These are phyloP conservation scores for Macroramphosus scolopax DNA, from an alignment of 2,797 vertebrate genomes.

Conservation along the genomic window DNA sequence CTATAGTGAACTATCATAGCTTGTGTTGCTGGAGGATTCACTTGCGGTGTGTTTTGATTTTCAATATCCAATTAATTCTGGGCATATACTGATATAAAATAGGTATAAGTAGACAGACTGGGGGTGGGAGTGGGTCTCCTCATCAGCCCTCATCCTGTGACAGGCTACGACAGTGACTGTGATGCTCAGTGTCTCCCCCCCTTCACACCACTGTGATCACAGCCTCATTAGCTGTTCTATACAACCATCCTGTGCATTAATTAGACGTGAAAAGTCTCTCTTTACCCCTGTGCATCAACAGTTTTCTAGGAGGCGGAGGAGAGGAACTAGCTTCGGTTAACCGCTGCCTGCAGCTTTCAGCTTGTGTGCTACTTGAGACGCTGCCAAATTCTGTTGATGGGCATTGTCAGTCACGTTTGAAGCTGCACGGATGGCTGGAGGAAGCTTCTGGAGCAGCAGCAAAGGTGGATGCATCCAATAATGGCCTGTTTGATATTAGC, in stretches of 20 bases:
- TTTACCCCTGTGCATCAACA: conserved; percentile 69
- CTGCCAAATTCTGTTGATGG: conserved; percentile 22
- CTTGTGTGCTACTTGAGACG: no score
- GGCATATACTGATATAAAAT: no score
- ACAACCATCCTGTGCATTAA: conserved; percentile 91
- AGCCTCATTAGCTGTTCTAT: conserved; percentile 91
- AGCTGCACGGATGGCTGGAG: no score
- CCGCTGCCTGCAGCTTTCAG: conserved; percentile 73
- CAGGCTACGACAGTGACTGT: conserved; percentile 87
- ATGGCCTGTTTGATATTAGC: conserved; percentile 47
- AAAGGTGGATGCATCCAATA: no score
- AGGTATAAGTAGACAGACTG: no score
- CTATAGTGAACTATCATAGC: no score
- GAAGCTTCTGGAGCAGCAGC: no score
- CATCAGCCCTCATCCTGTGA: no score
- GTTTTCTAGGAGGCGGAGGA: conserved; percentile 72
- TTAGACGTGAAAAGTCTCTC: conserved; percentile 90
- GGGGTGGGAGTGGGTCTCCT: no score
- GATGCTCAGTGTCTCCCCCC: conserved; percentile 80
- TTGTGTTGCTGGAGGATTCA: no score
- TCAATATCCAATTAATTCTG: no score
- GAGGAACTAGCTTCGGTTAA: conserved; percentile 82
- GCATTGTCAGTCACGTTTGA: conserved; percentile 12
- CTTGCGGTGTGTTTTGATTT: no score
- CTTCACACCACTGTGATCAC: conserved; percentile 90